phyloP scores from a whole-genome alignment of 2,888 invertebrate species.

The Microctonus aethiopoides region DNA sequence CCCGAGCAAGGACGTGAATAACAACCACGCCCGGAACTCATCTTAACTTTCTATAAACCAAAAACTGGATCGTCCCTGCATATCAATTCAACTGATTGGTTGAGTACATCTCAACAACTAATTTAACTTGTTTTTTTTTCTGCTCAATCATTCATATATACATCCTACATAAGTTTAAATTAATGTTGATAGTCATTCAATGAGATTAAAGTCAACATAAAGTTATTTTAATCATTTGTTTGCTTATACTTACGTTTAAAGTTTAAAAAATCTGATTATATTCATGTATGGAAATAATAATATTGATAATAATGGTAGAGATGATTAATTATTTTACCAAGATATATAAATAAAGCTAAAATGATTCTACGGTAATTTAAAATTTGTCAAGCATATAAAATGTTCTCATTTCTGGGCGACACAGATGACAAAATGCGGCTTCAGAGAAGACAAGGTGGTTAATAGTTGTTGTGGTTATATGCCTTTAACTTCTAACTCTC shows the following conservation, averaged over 20 bases:
- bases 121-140: not conserved
- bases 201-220: not conserved
- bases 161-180: not conserved
- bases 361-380: not conserved
- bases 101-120: slow-evolving; percentile 22
- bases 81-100: slow-evolving; percentile 6
- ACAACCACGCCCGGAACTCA: slow-evolving; percentile 62
- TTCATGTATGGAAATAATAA: not conserved
- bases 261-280: too few relatives aligned
- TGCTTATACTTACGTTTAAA: too few relatives aligned
- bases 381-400: slow-evolving; percentile 2
- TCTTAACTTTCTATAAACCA: slow-evolving; percentile 66
- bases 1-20: slow-evolving; percentile 62
- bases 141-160: slow-evolving; percentile 1
- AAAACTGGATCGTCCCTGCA: slow-evolving; percentile 62
- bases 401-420: not conserved
- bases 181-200: not conserved
- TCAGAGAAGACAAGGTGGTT: not conserved
- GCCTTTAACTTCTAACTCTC: slow-evolving; percentile 32
- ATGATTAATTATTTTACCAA: not conserved
- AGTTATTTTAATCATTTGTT: slow-evolving; percentile 1
- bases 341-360: not conserved
- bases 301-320: not conserved
- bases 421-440: not conserved
- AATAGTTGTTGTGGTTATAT: slow-evolving; percentile 22